Evolutionary conservation across 1,140 invertebrate species (phyloP), one percentile per base, ranked within the genome.

Genomic region (Sipha flava): DNA sequence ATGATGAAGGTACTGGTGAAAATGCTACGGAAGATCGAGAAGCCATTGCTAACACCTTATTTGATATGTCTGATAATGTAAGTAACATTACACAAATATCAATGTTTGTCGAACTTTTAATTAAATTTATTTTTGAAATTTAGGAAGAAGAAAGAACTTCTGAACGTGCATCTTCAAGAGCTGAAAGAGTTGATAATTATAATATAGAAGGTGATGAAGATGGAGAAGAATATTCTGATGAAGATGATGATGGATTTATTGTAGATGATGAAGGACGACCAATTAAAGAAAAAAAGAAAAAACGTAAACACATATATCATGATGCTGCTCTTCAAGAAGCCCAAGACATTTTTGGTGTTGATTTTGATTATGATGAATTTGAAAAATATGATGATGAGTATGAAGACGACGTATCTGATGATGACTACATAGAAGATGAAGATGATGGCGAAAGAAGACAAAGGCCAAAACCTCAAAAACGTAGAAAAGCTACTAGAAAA

Each of bases 281-380:
- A 1, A 95, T 98, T 79, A 90, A 92, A 21, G 93, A 94, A 81
- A 92, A 92, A 82, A 91, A 92, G 81, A 94, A 95, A 85, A 95
- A 95, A 86, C 91, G 94, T 66, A 94, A 92, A 84, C 93, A 90
- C 23, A 94, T 97, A 81, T 97, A 96, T 84, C 92, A 92, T 68
- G 96, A 99, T 88, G 92, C 93, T 6, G 94, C 95, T 1, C 86
- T 98, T 34, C 97, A 99, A 90, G 96, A 99, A 87, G 98, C 98
- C 73, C 96, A 99, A 86, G 98, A 99, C 84, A 98, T 99, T 82
- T 99, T 99, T 86, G 98, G 98, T 79, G 96, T 98, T 26, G 95
- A 99, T 85, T 98, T 99, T 88, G 97, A 99, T 86, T 98, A 94
- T 86, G 95, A 97, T 81, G 96, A 98, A 83, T 96, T 98, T 87